Evolutionary conservation across 2,113 vertebrate genomes (phyloP).

Genomic region (Pygoscelis antarcticus): DNA sequence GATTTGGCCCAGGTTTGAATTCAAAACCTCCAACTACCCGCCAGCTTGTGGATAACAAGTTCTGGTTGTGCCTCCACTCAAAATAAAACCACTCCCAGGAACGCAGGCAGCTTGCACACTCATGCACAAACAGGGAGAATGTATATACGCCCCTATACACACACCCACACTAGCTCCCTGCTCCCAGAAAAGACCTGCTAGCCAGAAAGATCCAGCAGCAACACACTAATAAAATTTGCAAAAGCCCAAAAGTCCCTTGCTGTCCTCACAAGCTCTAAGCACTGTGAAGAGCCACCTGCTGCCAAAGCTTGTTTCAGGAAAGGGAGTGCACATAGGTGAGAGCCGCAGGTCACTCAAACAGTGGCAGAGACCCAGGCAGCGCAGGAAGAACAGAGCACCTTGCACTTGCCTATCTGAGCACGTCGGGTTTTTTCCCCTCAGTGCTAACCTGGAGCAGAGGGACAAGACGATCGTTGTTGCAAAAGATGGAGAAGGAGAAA

Average conservation of each 20-base stretch:
- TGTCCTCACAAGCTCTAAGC: not conserved
- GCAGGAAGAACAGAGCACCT: not conserved
- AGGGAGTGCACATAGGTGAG: rapidly evolving
- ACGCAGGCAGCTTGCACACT: not conserved
- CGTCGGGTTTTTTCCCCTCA: rapidly evolving
- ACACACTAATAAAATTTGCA: not conserved
- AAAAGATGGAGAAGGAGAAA: not conserved
- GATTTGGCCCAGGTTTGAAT: not conserved
- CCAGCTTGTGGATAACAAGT: not conserved
- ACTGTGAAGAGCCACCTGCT: not conserved
- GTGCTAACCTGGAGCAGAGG: not conserved
- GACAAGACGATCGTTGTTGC: rapidly evolving
- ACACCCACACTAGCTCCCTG: too few species aligned
- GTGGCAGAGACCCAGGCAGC: not conserved
- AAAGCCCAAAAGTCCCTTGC: rapidly evolving
- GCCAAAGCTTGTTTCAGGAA: not conserved
- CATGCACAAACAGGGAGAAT: not conserved
- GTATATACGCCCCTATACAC: rapidly evolving
- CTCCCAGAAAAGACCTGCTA: not conserved
- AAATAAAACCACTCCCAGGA: not conserved
- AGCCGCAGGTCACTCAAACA: rapidly evolving
- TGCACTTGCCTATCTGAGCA: rapidly evolving
- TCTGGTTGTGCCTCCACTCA: not conserved
- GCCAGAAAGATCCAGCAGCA: not conserved
- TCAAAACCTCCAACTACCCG: not conserved